Evolutionary conservation across 2,113 vertebrate genomes (phyloP), one percentile per base, ranked within the genome.

Genomic region (Myanophis thanlyinensis): DNA sequence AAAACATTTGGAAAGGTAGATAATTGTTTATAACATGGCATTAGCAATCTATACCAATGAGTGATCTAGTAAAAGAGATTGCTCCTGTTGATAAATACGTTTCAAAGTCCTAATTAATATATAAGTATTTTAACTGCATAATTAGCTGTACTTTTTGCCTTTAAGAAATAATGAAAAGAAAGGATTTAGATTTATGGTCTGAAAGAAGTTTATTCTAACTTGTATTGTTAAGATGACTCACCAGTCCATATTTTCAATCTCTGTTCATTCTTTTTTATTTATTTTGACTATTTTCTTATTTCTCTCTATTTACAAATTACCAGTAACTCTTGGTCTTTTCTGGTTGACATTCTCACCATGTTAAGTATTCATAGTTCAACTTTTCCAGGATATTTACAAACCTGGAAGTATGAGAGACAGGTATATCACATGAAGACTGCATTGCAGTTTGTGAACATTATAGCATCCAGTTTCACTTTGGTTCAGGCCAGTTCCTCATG

Each of bases 141-240:
- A 92, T 92, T 89, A 85, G 85, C 48, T 92, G 92, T 89, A 62
- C 30, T 40, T 85, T 92, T n/a, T 89, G 88, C 67, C 92, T 89
- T 92, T 22, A 7, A 11, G 92, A 46, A 40, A 92, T 92, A 89
- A 92, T 89, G 46, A 85, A n/a, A 89, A 59, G 44, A 46, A 92
- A 92, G 88, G 84, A 53, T 88, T 51, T 67, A 73, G 30, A 30
- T 49, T 40, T 89, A 13, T 11, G 15, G 12, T 40, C 48, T 84
- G 49, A 89, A 89, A 53, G 23, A 80, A 52, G 27, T 6, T 89
- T 84, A 11, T 46, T 88, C 13, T 88, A 88, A 15, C 30, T 92
- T 40, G 52, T 47, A 47, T 51, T n/a, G 27, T 90, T n/a, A 30
- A 47, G 3, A 20, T 73, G 49, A 46, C 27, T 89, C 15, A 54